Conservation (phyloP, 2,888 invertebrate genomes). For the Capitulum mitella region DNA sequence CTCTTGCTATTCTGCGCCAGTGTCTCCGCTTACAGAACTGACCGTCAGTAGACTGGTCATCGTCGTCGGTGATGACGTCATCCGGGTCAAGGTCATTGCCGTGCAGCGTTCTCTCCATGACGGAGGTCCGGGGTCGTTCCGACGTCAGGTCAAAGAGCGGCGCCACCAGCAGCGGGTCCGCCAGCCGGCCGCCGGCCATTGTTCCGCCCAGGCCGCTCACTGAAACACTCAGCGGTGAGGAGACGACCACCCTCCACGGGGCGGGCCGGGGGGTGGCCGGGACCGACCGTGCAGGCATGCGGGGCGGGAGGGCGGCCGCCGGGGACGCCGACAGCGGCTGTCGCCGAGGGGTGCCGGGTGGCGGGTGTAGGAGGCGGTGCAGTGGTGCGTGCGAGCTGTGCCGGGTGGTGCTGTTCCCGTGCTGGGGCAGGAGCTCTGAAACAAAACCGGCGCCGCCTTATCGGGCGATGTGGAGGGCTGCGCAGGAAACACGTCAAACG, state of each 20-base stretch:
- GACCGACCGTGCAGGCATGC: background rate
- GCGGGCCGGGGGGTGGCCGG: background rate
- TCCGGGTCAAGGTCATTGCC: too few species aligned
- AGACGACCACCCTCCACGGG: background rate
- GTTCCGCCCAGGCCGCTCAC: background rate
- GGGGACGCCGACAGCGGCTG: background rate
- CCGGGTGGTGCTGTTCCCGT: background rate
- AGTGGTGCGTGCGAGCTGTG: background rate
- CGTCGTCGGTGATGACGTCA: too few species aligned
- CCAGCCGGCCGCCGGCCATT: slow-evolving; percentile 60
- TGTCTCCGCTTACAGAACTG: too few species aligned
- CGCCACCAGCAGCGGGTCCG: slow-evolving; percentile 47
- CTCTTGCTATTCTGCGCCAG: too few species aligned
- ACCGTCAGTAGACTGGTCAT: too few species aligned
- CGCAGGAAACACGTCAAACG: too few species aligned
- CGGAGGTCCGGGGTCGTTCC: background rate
- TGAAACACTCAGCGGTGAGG: background rate
- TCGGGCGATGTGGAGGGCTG: too few species aligned
- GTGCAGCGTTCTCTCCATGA: background rate
- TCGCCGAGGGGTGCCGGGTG: background rate
- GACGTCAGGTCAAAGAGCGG: background rate
- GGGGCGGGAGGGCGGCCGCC: background rate
- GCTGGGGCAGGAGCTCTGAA: background rate
- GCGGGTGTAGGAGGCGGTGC: background rate
- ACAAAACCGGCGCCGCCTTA: background rate